Percentiles rank a stretch among this genome's conserved stretches.
Conservation (phyloP, 2,888 invertebrate genomes). For the Nezara viridula region DNA sequence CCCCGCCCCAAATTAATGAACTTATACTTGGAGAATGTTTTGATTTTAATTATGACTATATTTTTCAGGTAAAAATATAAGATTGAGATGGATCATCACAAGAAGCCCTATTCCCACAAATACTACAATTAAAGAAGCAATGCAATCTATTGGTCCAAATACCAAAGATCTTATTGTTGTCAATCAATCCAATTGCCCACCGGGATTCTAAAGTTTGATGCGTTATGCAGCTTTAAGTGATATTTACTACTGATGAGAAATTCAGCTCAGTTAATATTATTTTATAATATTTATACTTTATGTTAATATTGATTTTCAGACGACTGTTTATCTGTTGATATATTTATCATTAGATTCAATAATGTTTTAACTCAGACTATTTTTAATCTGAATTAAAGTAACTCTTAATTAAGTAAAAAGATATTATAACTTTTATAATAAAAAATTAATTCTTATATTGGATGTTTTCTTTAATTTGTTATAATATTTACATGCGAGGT, state of each 20-base stretch:
- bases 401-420: no score
- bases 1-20: no score
- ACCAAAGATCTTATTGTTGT: neutral
- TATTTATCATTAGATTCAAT: no score
- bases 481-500: no score
- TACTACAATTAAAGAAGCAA: slow-evolving; percentile 2
- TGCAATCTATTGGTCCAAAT: slow-evolving; percentile 15
- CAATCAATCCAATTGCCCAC: slow-evolving; percentile 47
- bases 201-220: slow-evolving; percentile 12
- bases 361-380: no score
- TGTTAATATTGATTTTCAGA: neutral
- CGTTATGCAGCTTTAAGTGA: neutral
- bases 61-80: slow-evolving; percentile 63
- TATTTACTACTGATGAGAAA: neutral
- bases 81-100: slow-evolving; percentile 60
- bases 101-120: slow-evolving; percentile 49
- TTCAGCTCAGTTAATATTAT: neutral
- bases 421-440: no score
- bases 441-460: no score
- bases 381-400: no score
- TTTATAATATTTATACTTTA: neutral
- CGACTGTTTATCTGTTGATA: neutral
- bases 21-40: neutral
- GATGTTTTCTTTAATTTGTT: no score
- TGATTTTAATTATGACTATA: slow-evolving; percentile 3